These are phyloP conservation scores for Lampropteryx suffumata DNA, from an alignment of 2,888 invertebrate species.

Conservation along the genomic window DNA sequence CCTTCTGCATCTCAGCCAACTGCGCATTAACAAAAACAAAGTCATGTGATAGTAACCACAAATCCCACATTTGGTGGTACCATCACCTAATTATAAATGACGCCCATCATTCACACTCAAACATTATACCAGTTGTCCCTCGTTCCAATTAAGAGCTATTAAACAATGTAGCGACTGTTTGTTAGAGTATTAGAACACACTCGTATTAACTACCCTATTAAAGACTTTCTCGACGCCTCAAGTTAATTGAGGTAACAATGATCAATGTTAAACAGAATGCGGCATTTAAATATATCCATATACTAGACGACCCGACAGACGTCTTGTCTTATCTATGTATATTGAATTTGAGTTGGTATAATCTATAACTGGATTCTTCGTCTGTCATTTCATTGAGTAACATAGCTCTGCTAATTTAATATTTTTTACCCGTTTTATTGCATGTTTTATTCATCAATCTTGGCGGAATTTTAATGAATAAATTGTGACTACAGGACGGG, in stretches of 20 bases:
- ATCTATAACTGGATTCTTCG: too few species aligned
- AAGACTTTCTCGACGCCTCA: conserved; percentile 52
- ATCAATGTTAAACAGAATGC: conserved; percentile 6
- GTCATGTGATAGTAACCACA: conserved; percentile 5
- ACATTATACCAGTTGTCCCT: conserved; percentile 46
- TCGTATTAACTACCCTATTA: conserved; percentile 67
- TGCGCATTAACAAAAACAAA: too few species aligned
- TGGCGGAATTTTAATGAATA: too few species aligned
- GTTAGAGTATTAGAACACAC: conserved; percentile 59
- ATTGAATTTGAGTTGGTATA: too few species aligned
- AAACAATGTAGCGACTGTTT: conserved; percentile 59
- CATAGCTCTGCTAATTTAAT: too few species aligned
- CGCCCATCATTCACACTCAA: conserved; percentile 44
- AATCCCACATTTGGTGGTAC: conserved; percentile 20
- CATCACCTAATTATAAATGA: conserved; percentile 38
- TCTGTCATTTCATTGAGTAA: too few species aligned
- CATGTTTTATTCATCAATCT: too few species aligned
- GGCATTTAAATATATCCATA: neutral
- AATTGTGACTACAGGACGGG: too few species aligned
- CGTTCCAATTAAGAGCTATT: conserved; percentile 70
- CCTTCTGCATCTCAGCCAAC: too few species aligned
- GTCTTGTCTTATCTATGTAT: too few species aligned
- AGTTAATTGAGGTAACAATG: conserved; percentile 6
- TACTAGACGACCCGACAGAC: too few species aligned
- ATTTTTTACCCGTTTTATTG: too few species aligned